A percentile compares a stretch with the other conserved stretches of the same genome.
Conservation (phyloP, 2,888 invertebrate genomes). For the Xanthorhoe spadicearia region DNA sequence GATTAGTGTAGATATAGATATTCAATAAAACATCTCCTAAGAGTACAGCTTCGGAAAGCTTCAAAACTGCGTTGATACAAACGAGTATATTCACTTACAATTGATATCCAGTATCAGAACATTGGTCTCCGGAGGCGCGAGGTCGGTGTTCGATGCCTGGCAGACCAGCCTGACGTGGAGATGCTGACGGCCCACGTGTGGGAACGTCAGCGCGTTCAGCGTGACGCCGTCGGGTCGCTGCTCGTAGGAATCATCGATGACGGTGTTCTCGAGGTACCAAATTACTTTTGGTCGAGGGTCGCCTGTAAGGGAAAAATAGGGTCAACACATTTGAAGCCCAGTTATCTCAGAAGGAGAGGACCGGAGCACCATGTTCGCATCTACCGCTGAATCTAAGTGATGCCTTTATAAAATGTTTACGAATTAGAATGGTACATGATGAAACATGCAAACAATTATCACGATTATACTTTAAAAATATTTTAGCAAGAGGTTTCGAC, state of each 20-base stretch:
- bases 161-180: conserved; percentile 93
- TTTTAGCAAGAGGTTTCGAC: too few species aligned
- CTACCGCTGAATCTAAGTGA: too few species aligned
- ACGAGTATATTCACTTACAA: conserved; percentile 87
- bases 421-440: too few species aligned
- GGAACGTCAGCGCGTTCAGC: conserved; percentile 91
- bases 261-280: conserved; percentile 93
- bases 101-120: conserved; percentile 92
- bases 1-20: too few species aligned
- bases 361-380: too few species aligned
- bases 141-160: conserved; percentile 94
- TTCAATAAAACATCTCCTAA: too few species aligned
- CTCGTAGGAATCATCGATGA: conserved; percentile 93
- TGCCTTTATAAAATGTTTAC: too few species aligned
- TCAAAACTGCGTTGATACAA: too few species aligned
- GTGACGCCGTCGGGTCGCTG: conserved; percentile 88
- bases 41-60: too few species aligned
- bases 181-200: conserved; percentile 92
- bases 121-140: conserved; percentile 90
- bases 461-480: too few species aligned
- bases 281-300: conserved; percentile 91
- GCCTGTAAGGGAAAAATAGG: conserved; percentile 74
- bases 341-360: too few species aligned
- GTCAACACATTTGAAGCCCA: not conserved
- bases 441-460: too few species aligned